These are phyloP conservation scores for Trichomalopsis sarcophagae DNA, from an alignment of 1,140 invertebrate species.

Conservation along the genomic window DNA sequence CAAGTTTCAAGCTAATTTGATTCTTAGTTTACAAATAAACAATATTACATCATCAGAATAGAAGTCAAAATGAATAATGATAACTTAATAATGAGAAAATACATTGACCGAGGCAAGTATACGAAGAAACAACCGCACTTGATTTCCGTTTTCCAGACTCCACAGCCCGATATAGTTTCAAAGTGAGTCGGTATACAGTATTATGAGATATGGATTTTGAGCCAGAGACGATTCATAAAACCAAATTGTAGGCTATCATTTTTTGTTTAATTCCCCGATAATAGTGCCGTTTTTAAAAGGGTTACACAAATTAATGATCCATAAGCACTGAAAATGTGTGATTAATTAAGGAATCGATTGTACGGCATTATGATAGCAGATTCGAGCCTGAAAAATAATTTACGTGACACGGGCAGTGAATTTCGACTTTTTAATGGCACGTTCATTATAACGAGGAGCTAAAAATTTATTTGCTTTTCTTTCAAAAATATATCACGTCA, in stretches of 20 bases:
- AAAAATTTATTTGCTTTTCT: constrained; percentile 25
- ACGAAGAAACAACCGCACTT: background rate
- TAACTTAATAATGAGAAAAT: constrained; percentile 41
- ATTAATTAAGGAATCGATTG: constrained; percentile 3
- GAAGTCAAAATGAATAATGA: constrained; percentile 30
- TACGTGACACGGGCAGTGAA: constrained; percentile 32
- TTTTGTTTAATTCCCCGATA: background rate
- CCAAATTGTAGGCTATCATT: background rate
- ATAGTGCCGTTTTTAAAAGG: constrained; percentile 16
- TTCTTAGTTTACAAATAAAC: constrained; percentile 46
- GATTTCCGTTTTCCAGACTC: background rate
- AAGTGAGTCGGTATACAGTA: background rate
- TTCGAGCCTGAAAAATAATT: constrained; percentile 24
- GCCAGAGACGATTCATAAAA: constrained; percentile 20
- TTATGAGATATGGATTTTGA: constrained; percentile 9
- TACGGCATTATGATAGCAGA: constrained; percentile 10
- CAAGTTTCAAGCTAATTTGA: constrained; percentile 54
- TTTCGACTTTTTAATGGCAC: constrained; percentile 47
- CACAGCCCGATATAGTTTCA: background rate
- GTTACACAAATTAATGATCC: background rate
- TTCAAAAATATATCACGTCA: constrained; percentile 50
- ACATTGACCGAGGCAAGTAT: constrained; percentile 44
- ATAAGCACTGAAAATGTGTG: background rate
- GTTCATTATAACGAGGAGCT: constrained; percentile 44
- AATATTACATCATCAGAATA: constrained; percentile 38